A percentile compares a stretch with the other conserved stretches of the same genome.
phyloP scores from a whole-genome alignment of 2,797 vertebrate genomes.

The Darevskia mixta region DNA sequence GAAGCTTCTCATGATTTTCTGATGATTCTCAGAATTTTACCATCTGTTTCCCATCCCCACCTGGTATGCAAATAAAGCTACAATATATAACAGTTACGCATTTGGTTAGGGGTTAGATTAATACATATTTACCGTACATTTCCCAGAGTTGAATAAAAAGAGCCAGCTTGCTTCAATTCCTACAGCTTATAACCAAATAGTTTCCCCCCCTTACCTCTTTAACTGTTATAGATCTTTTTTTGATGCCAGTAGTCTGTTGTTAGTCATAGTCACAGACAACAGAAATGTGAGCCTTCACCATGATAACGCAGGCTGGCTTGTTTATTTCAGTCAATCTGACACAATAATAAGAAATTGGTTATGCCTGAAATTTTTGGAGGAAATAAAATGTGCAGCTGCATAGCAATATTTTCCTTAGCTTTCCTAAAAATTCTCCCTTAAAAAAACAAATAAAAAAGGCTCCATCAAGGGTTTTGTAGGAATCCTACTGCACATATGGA shows the following conservation, averaged over 20 bases:
- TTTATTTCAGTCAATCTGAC: slow-evolving; percentile 32
- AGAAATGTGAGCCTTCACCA: slow-evolving; percentile 41
- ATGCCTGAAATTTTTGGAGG: slow-evolving; percentile 28
- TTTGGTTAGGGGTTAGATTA: neutral
- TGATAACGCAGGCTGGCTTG: slow-evolving; percentile 1
- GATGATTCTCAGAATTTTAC: neutral
- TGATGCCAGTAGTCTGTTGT: slow-evolving; percentile 41
- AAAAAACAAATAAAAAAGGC: neutral
- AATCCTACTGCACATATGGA: neutral
- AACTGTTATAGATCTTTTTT: neutral
- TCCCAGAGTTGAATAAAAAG: slow-evolving; percentile 28
- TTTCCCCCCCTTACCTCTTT: slow-evolving; percentile 16
- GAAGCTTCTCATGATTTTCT: neutral
- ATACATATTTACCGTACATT: slow-evolving; percentile 17
- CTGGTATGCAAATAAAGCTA: neutral
- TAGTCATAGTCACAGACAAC: slow-evolving; percentile 40
- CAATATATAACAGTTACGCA: neutral
- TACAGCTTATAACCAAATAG: slow-evolving; percentile 24
- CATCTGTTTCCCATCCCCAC: neutral
- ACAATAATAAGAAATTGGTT: slow-evolving; percentile 37
- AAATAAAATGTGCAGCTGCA: slow-evolving; percentile 42
- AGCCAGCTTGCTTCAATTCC: slow-evolving; percentile 7
- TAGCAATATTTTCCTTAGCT: slow-evolving; percentile 27
- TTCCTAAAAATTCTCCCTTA: neutral
- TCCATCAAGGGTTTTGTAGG: neutral